Base-by-base conservation (phyloP, 2,797 vertebrate genomes). In the Gephyroberyx darwinii region DNA sequence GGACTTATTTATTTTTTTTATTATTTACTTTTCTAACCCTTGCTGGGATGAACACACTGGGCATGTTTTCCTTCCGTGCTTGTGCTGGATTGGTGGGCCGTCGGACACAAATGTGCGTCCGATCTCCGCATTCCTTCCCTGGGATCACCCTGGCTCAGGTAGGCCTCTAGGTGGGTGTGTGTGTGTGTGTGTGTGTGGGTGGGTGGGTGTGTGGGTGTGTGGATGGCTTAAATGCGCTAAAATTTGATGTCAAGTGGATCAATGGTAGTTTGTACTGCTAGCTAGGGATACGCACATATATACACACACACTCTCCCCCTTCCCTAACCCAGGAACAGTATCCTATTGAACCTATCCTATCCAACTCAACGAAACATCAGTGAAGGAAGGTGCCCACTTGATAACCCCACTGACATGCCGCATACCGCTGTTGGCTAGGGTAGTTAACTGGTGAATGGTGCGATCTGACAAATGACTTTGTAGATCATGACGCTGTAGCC, bases 141-240 rank as follows among this genome's bases (percentile, higher is more conserved):
- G 92, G 89, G 66, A 88, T 92, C 75, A 92, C 93, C 12, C 71
- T 86, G 66, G 79, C 86, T 81, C 94, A 95, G 94, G 94, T 95
- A 84, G 39, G 77, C 19, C n/a, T 43, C n/a, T 55, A 39, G 4
- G 65, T 5, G 5, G 26, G 13, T 8, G 41, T 9, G 20, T 26
- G 13, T 39, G 14, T 10, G 22, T 31, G 14, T 16, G 22, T 26
- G 13, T 43, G 31, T 26, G 13, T 43, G 31, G 4, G 65, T 5
- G 5, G 26, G 13, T 8, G 41, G 7, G 20, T 26, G 13, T 39
- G 14, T 10, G 22, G n/a, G 14, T 16, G 22, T 26, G 13, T 43
- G 31, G 41, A 14, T 14, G 13, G 16, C n/a, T 56, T 33, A 16
- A 56, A 33, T 33, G 30, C 4, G 8, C 54, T 31, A 33, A 17